Percentiles rank a stretch among this genome's conserved stretches.
Evolutionary conservation across 2,113 vertebrate species (phyloP).

Genomic region (Orthochromis malagaraziensis): DNA sequence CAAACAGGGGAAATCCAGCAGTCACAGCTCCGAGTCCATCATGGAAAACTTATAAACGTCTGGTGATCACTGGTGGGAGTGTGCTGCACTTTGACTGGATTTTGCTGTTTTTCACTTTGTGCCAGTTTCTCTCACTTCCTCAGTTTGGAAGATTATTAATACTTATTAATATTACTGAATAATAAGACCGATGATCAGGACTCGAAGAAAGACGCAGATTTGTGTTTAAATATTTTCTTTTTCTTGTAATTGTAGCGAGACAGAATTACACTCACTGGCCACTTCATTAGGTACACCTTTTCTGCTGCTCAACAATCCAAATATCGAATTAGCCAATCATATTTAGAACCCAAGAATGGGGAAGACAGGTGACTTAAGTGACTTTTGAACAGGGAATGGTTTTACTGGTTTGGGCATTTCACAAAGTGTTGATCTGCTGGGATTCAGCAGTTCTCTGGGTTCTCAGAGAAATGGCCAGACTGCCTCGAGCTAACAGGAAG

Average conservation of each 20-base stretch:
- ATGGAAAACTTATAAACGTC: background rate
- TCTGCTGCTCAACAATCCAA: background rate
- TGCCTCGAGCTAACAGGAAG: background rate
- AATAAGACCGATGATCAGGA: background rate
- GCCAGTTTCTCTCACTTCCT: background rate
- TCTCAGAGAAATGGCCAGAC: background rate
- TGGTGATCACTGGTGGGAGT: background rate
- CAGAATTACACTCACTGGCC: background rate
- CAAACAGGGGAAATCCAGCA: constrained; percentile 12
- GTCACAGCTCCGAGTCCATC: background rate
- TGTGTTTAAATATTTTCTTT: background rate
- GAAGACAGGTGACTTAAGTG: background rate
- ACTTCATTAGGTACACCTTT: background rate
- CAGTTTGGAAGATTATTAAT: background rate
- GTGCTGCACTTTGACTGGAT: background rate
- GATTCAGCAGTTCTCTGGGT: background rate
- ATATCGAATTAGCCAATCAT: background rate
- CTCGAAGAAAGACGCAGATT: background rate
- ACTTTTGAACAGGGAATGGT: background rate
- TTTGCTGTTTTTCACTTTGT: background rate
- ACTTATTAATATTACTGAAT: background rate
- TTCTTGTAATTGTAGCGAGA: background rate
- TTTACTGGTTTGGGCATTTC: background rate
- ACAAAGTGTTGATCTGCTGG: background rate
- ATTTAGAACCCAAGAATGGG: background rate